Evolutionary conservation across 2,888 invertebrate genomes (phyloP).

Genomic region (Eumacrocentrus americanus): DNA sequence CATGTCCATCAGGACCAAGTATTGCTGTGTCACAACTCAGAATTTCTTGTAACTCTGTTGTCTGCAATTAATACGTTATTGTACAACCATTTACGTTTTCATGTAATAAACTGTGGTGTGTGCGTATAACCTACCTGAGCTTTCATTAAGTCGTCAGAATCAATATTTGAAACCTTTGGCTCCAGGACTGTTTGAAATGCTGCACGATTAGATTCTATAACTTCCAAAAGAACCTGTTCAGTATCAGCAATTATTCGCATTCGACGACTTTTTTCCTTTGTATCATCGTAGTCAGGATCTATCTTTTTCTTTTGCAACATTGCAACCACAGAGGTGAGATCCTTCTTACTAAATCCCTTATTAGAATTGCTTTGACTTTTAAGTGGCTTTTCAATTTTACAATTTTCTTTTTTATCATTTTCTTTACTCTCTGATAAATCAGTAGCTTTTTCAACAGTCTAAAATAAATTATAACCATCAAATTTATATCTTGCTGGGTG

Average conservation of each 20-base stretch:
- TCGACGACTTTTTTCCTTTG: constrained; percentile 2
- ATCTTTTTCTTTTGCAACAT: constrained; percentile 42
- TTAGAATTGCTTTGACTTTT: constrained; percentile 37
- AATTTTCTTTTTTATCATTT: constrained; percentile 33
- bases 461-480: background rate
- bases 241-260: constrained; percentile 27
- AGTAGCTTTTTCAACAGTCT: background rate
- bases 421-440: constrained; percentile 29
- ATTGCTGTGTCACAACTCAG: constrained; percentile 66
- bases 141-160: constrained; percentile 63
- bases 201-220: constrained; percentile 68
- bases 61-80: constrained; percentile 56
- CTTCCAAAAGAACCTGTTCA: constrained; percentile 58
- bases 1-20: constrained; percentile 73
- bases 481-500: background rate
- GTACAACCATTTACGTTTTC: background rate
- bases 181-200: constrained; percentile 70
- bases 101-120: background rate
- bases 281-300: constrained; percentile 19
- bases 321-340: constrained; percentile 44
- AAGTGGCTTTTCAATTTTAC: constrained; percentile 40
- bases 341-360: constrained; percentile 39
- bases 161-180: constrained; percentile 56
- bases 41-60: constrained; percentile 67
- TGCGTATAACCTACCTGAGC: constrained; percentile 64